phyloP scores from a whole-genome alignment of 2,113 vertebrate species.

The Micronycteris hirsuta region DNA sequence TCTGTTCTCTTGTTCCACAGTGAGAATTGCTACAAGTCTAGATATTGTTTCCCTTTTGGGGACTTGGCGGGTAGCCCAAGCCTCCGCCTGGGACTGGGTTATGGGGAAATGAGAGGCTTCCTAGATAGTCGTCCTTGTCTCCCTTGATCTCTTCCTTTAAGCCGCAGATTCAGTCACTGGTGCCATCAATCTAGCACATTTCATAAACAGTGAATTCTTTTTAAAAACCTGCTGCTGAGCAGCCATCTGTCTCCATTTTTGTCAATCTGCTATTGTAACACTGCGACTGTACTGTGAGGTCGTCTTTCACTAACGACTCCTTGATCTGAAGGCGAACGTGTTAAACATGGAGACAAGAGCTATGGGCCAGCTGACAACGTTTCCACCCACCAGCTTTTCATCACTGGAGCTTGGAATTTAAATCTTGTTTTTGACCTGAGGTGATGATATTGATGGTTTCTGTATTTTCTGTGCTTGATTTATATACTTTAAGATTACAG shows the following conservation, averaged over 20 bases:
- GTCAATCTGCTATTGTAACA: slow-evolving; percentile 39
- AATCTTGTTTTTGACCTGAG: slow-evolving; percentile 47
- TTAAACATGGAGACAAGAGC: slow-evolving; percentile 45
- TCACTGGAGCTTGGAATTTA: slow-evolving; percentile 26
- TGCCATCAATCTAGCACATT: slow-evolving; percentile 64
- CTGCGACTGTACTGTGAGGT: neutral
- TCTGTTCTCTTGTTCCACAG: neutral
- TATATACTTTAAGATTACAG: slow-evolving; percentile 40
- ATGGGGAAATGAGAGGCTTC: neutral
- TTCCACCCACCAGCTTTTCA: slow-evolving; percentile 6
- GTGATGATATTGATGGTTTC: slow-evolving; percentile 53
- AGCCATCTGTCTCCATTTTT: slow-evolving; percentile 75
- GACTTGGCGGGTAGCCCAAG: neutral
- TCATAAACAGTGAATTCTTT: slow-evolving; percentile 70
- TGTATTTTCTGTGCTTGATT: slow-evolving; percentile 55
- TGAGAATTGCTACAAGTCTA: neutral
- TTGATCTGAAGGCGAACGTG: slow-evolving; percentile 45
- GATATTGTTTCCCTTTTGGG: neutral
- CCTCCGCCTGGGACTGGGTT: neutral
- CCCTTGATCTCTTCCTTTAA: neutral
- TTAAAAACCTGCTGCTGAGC: slow-evolving; percentile 69
- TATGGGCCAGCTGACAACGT: neutral
- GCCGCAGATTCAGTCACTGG: neutral
- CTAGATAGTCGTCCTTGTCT: neutral
- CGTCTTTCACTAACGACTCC: slow-evolving; percentile 31